Base-by-base conservation (phyloP, 2,797 vertebrate species). In the Tarsius wallacei region DNA sequence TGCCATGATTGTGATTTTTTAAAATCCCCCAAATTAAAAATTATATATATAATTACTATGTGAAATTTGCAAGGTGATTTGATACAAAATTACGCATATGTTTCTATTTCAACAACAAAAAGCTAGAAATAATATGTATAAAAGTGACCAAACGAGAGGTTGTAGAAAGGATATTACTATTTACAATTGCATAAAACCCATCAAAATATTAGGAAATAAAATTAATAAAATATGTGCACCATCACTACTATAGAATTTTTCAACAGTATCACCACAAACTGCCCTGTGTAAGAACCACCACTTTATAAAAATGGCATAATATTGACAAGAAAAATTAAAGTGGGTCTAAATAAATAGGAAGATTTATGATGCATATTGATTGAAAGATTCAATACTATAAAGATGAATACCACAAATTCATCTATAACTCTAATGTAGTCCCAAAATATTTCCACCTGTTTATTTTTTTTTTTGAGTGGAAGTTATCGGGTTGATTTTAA, bases 21-120 rank as follows among this genome's bases (percentile, higher is more conserved):
- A 70, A 82, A 66, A 81, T 66, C 26, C 53, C 78, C 81, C 85
- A 74, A 73, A 74, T 76, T n/a, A 31, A 90, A 26, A 78, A 87
- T 26, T 66, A 42, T 42, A 42, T 42, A 42, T 78, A 63, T n/a
- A 73, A 17, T 61, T 66, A 53, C 77, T 86, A 24, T 83, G n/a
- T n/a, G 24, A 73, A 59, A 22, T 87, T 81, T 57, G 5, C 53
- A 81, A 93, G 28, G 14, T 91, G 33, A 53, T 3, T 93, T 19
- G 33, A 8, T 64, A 88, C 7, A 64, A 88, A 81, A 47, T 51
- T 7, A 80, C 55, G 4, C 66, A 2, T 42, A 42, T 77, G 10
- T 61, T 6, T 70, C 2, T 57, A 70, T 59, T 78, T 87, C 19
- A 94, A 53, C 47, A 93, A 88, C 11, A 71, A 61, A 68, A 16